Percentiles rank a stretch among this genome's conserved stretches.
Conservation (phyloP, 2,797 vertebrate genomes). For the Trematomus bernacchii region DNA sequence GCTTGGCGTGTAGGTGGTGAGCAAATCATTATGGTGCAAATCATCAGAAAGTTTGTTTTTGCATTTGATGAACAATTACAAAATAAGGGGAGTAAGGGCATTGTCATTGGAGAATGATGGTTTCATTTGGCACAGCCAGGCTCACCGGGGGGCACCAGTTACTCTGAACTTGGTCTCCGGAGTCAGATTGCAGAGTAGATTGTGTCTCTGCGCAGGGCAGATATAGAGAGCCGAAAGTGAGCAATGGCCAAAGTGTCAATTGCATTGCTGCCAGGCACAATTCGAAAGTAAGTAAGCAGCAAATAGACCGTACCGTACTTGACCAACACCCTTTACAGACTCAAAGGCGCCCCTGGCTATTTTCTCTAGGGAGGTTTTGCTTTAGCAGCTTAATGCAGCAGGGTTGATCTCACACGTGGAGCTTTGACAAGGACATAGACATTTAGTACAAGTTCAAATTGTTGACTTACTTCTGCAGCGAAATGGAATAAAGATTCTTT, state of each 20-base stretch:
- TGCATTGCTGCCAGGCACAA: constrained; percentile 61
- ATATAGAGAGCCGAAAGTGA: constrained; percentile 52
- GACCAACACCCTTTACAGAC: constrained; percentile 54
- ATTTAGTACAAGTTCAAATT: constrained; percentile 7
- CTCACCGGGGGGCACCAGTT: constrained; percentile 29
- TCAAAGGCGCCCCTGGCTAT: constrained; percentile 9
- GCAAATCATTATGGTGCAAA: constrained; percentile 30
- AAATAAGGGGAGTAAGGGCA: constrained; percentile 20
- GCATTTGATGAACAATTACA: constrained; percentile 56
- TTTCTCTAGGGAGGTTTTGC: constrained; percentile 27
- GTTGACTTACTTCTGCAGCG: not conserved
- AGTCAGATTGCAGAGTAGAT: constrained; percentile 48
- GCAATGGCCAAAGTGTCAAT: constrained; percentile 62
- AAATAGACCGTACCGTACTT: constrained; percentile 53
- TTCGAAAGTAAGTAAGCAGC: constrained; percentile 43
- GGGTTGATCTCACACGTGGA: constrained; percentile 3
- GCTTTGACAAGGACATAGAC: constrained; percentile 8
- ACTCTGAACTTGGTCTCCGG: constrained; percentile 33
- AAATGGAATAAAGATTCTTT: not conserved
- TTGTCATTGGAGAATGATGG: constrained; percentile 66
- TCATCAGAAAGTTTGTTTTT: constrained; percentile 42
- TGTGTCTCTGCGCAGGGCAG: constrained; percentile 48
- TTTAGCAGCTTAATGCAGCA: constrained; percentile 3
- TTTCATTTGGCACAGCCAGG: constrained; percentile 50
- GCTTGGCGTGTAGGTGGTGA: constrained; percentile 47